Evolutionary conservation across 2,888 invertebrate genomes (phyloP).

Genomic region (Drosophila nr. perissopoda): DNA sequence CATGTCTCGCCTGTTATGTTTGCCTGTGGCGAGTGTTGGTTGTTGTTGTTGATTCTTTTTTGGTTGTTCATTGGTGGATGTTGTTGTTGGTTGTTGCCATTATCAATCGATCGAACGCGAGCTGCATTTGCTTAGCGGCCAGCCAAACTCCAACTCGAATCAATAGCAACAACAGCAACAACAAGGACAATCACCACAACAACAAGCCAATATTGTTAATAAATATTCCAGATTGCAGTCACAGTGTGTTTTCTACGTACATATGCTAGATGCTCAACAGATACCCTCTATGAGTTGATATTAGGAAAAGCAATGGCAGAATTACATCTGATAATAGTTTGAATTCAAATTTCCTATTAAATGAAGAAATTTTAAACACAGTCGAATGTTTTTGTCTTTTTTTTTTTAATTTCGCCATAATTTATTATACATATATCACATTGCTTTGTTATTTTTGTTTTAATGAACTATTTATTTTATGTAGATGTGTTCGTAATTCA

Average conservation of each 20-base stretch:
- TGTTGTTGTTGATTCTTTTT: slow-evolving; percentile 37
- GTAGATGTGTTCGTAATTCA: background rate
- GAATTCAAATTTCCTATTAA: background rate
- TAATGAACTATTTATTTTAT: background rate
- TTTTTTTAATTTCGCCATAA: background rate
- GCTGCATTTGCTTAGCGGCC: slow-evolving; percentile 74
- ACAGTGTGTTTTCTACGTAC: slow-evolving; percentile 31
- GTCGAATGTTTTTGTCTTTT: background rate
- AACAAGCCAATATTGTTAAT: slow-evolving; percentile 68
- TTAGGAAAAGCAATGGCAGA: background rate
- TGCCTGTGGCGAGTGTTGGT: slow-evolving; percentile 61
- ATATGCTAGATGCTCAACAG: slow-evolving; percentile 31
- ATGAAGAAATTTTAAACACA: background rate
- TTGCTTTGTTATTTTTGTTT: background rate
- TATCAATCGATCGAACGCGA: slow-evolving; percentile 80
- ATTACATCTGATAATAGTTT: background rate
- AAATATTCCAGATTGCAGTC: slow-evolving; percentile 68
- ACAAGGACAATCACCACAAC: slow-evolving; percentile 40
- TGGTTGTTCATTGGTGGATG: slow-evolving; percentile 45
- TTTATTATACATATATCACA: background rate
- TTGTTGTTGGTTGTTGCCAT: slow-evolving; percentile 63
- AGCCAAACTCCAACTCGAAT: slow-evolving; percentile 44
- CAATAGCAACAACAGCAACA: slow-evolving; percentile 51
- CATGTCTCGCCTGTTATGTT: slow-evolving; percentile 59
- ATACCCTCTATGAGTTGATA: slow-evolving; percentile 41